Base-by-base conservation (phyloP, 2,797 vertebrate species). In the Chelon labrosus region DNA sequence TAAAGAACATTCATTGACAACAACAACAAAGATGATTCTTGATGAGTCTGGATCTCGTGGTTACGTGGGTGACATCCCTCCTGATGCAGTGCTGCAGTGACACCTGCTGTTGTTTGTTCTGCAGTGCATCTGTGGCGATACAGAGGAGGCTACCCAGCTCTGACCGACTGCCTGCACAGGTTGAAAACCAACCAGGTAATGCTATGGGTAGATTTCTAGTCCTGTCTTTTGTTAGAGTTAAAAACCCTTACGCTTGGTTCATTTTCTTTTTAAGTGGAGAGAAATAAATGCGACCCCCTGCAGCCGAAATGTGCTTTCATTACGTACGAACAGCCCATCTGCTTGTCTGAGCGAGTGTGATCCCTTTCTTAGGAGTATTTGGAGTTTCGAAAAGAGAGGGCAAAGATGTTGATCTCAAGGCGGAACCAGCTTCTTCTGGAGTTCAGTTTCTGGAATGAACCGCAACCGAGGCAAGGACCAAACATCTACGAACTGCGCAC, bases 361-460 rank as follows among this genome's bases (percentile, higher is more conserved):
- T 19, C 62, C 1, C 59, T 2, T 67, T 47, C 71, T 55, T 65
- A 99, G 97, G 95, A 96, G 46, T 98, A 99, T 87, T 78, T 95
- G 74, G 95, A 94, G n/a, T 99, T 98, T 89, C 94, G 95, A 1
- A 95, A 94, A 87, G 96, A 98, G 80, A 94, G 98, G 55, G 97
- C 97, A 55, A 94, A 93, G 69, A 98, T 99, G 98, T 90, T 99
- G 88, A 88, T 96, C 70, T 97, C 98, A 7, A 95, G 97, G 72
- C 88, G 94, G 85, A 99, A 98, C 83, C 97, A 99, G 87, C 92
- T 99, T 72, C 97, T 99, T 16, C 89, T 97, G 13, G 98, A 99
- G 65, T 99, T 99, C 92, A 99, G 98, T 83, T 99, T 99, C 91
- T 99, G 98, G 98, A 99, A 99, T 0, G 97, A 99, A 70, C 98